A percentile compares a stretch with the other conserved stretches of the same genome.
Evolutionary conservation across 2,797 vertebrate genomes (phyloP).

Genomic region (Mus caroli): DNA sequence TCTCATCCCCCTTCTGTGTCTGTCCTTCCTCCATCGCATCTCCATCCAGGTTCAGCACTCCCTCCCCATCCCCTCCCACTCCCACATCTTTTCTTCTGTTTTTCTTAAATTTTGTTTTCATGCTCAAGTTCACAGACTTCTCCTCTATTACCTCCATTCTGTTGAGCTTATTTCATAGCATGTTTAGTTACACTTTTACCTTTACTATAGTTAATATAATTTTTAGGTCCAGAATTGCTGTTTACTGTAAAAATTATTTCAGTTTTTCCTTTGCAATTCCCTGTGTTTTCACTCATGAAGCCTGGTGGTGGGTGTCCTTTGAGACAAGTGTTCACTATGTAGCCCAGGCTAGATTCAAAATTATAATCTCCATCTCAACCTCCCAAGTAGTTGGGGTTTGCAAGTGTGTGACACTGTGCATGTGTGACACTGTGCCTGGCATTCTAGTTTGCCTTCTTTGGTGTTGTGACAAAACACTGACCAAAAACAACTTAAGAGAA

Average conservation of each 20-base stretch:
- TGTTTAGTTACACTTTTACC: neutral
- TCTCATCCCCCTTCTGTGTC: neutral
- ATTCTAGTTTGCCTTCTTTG: neutral
- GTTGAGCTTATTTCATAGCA: neutral
- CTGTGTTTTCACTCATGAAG: neutral
- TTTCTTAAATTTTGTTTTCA: neutral
- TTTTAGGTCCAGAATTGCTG: conserved; percentile 15
- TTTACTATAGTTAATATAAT: neutral
- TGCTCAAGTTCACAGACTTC: neutral
- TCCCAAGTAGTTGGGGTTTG: neutral
- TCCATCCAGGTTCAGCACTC: neutral
- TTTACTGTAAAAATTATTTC: neutral
- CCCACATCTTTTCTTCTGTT: neutral
- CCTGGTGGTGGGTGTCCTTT: neutral
- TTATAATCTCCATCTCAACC: neutral
- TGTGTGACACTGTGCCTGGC: too few relatives aligned
- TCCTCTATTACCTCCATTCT: neutral
- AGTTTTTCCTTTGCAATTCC: neutral
- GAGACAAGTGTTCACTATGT: neutral
- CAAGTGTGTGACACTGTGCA: too few relatives aligned
- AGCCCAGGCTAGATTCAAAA: neutral
- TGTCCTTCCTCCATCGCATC: too few relatives aligned
- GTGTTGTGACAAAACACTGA: neutral
- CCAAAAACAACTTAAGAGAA: neutral
- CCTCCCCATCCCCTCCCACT: too few relatives aligned